Percentiles rank a stretch among this genome's conserved stretches.
phyloP scores from a whole-genome alignment of 53 echinoderm and acorn worm species.

The Arbacia lixula region DNA sequence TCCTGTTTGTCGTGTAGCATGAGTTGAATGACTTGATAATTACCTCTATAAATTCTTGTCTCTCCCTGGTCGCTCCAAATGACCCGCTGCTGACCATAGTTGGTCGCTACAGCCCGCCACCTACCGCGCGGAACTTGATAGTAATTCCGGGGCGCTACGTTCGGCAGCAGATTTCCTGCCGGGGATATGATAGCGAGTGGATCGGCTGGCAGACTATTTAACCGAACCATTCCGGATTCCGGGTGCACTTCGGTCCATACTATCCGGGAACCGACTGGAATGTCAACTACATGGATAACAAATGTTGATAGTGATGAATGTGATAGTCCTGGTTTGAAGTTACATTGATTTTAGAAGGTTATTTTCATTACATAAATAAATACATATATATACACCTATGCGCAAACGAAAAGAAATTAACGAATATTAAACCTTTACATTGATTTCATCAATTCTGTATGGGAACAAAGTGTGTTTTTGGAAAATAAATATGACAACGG shows the following conservation, averaged over 20 bases:
- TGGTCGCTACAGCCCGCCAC: slow-evolving; percentile 70
- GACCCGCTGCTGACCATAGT: slow-evolving; percentile 64
- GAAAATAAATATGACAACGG: too few species aligned
- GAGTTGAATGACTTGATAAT: not conserved
- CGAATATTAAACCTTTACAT: too few species aligned
- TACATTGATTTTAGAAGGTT: too few species aligned
- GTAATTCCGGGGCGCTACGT: slow-evolving; percentile 46
- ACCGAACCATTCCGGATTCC: slow-evolving; percentile 10
- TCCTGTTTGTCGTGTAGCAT: too few species aligned
- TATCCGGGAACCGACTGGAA: slow-evolving; percentile 51
- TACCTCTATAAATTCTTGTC: slow-evolving; percentile 51
- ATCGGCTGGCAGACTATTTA: slow-evolving; percentile 75
- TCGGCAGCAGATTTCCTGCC: not conserved
- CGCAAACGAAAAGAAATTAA: too few species aligned
- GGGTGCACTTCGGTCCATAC: slow-evolving; percentile 55
- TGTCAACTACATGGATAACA: slow-evolving; percentile 24
- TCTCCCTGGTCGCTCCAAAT: slow-evolving; percentile 73
- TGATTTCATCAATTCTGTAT: too few species aligned
- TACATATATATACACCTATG: too few species aligned
- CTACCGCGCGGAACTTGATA: slow-evolving; percentile 38
- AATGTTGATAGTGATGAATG: too few species aligned
- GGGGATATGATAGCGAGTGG: slow-evolving; percentile 46
- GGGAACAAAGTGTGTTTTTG: too few species aligned
- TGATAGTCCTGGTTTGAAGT: too few species aligned
- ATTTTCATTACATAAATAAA: too few species aligned